Conservation (phyloP, 23 tunicate species). For the Trididemnum miniatum region DNA sequence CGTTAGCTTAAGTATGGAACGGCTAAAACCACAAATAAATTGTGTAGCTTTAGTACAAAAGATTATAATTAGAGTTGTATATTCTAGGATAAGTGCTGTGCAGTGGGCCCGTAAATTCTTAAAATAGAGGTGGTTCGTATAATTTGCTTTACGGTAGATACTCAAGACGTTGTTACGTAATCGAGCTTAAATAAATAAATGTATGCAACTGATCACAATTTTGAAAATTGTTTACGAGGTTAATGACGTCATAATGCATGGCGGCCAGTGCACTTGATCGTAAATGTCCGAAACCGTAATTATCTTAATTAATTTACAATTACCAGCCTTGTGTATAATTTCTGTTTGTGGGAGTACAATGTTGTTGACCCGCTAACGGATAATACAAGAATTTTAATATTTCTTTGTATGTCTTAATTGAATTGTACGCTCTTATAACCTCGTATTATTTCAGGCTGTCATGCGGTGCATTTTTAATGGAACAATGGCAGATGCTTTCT, state of each 20-base stretch:
- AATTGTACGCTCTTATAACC: neutral
- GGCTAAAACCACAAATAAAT: no score
- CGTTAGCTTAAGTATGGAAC: no score
- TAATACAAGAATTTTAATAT: neutral
- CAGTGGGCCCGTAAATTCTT: no score
- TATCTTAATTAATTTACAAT: neutral
- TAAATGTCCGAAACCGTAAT: neutral
- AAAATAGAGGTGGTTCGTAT: no score
- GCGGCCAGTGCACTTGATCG: neutral
- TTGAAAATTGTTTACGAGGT: neutral
- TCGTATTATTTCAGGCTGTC: neutral
- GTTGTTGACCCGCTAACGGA: neutral
- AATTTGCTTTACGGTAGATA: no score
- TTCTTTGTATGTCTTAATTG: neutral
- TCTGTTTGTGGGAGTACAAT: neutral
- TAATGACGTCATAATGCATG: neutral
- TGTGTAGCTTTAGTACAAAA: no score
- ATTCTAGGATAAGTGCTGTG: no score
- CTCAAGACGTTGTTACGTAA: no score
- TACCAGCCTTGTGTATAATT: neutral
- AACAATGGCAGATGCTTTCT: neutral
- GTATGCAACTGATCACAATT: no score
- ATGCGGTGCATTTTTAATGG: neutral
- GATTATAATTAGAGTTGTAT: no score
- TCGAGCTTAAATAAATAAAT: no score